Base-by-base conservation (phyloP, 2,113 vertebrate genomes). In the Mastomys natalensis region DNA sequence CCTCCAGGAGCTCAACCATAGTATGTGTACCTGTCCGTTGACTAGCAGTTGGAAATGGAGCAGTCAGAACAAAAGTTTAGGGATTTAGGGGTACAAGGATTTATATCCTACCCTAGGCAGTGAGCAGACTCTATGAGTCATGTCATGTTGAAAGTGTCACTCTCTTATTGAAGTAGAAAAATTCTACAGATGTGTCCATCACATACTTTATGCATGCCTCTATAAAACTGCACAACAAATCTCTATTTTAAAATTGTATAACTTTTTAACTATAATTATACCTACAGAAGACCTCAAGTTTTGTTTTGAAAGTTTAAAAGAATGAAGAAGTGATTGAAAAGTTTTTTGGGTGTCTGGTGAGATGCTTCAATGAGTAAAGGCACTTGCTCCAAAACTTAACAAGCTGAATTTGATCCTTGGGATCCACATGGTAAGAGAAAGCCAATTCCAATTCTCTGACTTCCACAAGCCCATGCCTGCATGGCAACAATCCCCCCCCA, bases 241-340 rank as follows among this genome's bases (percentile, higher is more conserved):
- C 58, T 91, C 17, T 66, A 1, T 60, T 91, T 82, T 80, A 48
- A 87, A 89, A 70, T 60, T 74, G 2, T 85, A 1, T n/a, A 76
- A 7, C 31, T 66, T 76, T 73, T 90, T 90, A 64, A 66, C 48
- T 86, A 9, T 87, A 87, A 34, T 73, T 87, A 40, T n/a, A 58
- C 45, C 70, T 88, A 70, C 16, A 78, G 5, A 87, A 48, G 73
- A 78, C n/a, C 43, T 90, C 43, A 64, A 62, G 34, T 21, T 17
- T 60, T 19, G 8, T 70, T 40, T 70, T 70, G 15, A 45, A 78
- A 62, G 10, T 43, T 87, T 87, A 81, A 43, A 10, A 82, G 9
- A 89, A 43, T 40, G 84, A 88, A 74, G n/a, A 86, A 19, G 37
- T 87, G 31, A 72, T 89, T 86, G 19, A 86, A 85, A 86, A 82